Evolutionary conservation across 2,888 invertebrate genomes (phyloP), one percentile per base, ranked within the genome.

Genomic region (Callyntrura guangdongensis): DNA sequence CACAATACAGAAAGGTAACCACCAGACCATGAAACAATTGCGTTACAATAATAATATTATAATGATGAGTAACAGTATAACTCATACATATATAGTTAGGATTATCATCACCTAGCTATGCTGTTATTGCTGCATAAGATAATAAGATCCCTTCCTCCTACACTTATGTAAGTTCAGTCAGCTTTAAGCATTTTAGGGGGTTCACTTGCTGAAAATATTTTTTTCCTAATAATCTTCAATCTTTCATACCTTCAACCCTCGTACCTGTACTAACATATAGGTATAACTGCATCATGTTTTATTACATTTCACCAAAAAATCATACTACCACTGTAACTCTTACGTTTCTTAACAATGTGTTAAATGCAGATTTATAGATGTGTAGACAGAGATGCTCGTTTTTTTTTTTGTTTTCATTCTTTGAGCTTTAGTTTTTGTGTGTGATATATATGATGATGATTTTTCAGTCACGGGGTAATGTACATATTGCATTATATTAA

Each of bases 11-110:
- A 83, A 59, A 45, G 56, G 20, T 64, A 49, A 17, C 59, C 83
- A 83, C n/a, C 83, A 47, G 82, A 83, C 82, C 89, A 49, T 82
- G 83, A 89, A 89, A 87, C 87, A 87, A 89, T 87, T 87, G 87
- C 87, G 81, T 87, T 56, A 72, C 17, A 72, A 72, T 27, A 36
- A 25, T 25, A n/a, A 53, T 36, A 36, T 27, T 27, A 36, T 67
- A 25, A 56, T 79, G 77, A 56, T 79, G 77, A 79, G 77, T 79
- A 79, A 53, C 27, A 47, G 9, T 27, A 27, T 12, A 14, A 69
- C 11, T 56, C 27, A 36, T n/a, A 25, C 25, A 25, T 36, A 36
- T 36, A 36, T 36, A 36, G 36, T 4, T 36, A 36, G 36, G 3
- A 36, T 36, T 36, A 36, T 36, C 36, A n/a, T n/a, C n/a, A n/a